Evolutionary conservation across 2,888 invertebrate species (phyloP).

Genomic region (Ligdia adustata): DNA sequence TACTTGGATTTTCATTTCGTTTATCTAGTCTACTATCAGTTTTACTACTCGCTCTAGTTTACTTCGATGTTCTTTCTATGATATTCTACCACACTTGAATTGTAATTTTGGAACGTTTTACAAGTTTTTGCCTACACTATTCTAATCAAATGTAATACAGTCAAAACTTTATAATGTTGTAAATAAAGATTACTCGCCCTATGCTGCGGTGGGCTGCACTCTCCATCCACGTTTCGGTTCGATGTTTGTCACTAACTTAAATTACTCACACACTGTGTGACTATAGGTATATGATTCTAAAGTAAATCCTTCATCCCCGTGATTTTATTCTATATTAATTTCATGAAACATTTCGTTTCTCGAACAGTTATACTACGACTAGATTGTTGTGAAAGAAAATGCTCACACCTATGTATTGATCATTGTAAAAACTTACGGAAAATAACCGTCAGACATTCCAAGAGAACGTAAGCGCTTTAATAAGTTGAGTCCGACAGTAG

Average conservation of each 20-base stretch:
- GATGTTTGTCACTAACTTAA: constrained; percentile 65
- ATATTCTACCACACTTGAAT: constrained; percentile 69
- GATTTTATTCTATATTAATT: too few species aligned
- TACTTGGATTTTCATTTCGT: constrained; percentile 52
- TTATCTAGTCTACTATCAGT: constrained; percentile 62
- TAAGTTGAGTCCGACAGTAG: too few species aligned
- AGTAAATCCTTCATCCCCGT: constrained; percentile 63
- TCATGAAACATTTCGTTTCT: too few species aligned
- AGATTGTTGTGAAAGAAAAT: too few species aligned
- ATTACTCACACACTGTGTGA: constrained; percentile 40
- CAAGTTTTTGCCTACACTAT: constrained; percentile 65
- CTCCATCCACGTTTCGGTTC: constrained; percentile 65
- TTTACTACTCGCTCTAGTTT: constrained; percentile 65
- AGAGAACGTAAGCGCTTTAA: too few species aligned
- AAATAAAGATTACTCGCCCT: constrained; percentile 77
- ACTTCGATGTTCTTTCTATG: constrained; percentile 45
- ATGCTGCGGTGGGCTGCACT: constrained; percentile 68
- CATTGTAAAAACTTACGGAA: too few species aligned
- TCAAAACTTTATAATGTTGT: constrained; percentile 70
- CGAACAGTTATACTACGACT: too few species aligned
- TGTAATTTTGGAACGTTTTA: constrained; percentile 56
- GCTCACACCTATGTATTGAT: too few species aligned
- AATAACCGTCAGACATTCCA: too few species aligned
- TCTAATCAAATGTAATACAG: constrained; percentile 66
- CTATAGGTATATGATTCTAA: constrained; percentile 31